Conservation (phyloP, 2,888 invertebrate genomes). For the Drosophila mercatorum region DNA sequence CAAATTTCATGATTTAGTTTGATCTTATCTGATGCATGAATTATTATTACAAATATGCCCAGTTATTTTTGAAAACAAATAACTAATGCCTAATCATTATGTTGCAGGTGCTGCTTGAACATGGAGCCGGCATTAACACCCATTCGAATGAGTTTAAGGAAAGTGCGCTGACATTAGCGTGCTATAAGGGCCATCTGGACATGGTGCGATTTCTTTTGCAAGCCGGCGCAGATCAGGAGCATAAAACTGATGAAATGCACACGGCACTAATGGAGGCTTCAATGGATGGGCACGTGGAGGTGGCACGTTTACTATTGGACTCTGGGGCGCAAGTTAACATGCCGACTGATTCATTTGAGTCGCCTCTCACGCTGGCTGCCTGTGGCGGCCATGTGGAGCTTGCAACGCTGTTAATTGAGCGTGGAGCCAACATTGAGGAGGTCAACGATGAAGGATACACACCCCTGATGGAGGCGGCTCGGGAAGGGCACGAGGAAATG, state of each 20-base stretch:
- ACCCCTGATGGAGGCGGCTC: conserved; percentile 99
- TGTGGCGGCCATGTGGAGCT: conserved; percentile 99
- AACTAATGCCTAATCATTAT: background rate
- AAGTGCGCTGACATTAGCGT: conserved; percentile 96
- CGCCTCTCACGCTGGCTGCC: conserved; percentile 98
- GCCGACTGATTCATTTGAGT: conserved; percentile 99
- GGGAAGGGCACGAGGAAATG: conserved; percentile 99
- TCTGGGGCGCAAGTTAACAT: conserved; percentile 99
- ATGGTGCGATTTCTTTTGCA: conserved; percentile 98
- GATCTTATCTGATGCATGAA: conserved; percentile 85
- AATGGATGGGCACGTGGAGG: conserved; percentile 99
- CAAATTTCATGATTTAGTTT: conserved; percentile 81
- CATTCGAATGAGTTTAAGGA: conserved; percentile 99
- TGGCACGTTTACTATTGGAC: conserved; percentile 96
- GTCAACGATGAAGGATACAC: conserved; percentile 99
- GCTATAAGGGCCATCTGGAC: conserved; percentile 98
- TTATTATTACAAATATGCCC: background rate
- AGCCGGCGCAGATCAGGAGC: conserved; percentile 98
- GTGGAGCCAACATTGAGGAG: conserved; percentile 99
- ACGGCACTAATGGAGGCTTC: conserved; percentile 99
- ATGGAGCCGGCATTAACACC: conserved; percentile 99
- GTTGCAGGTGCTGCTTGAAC: conserved; percentile 90
- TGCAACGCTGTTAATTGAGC: conserved; percentile 96
- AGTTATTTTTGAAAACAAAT: background rate
- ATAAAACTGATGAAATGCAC: conserved; percentile 99